These are phyloP conservation scores for Meliscaeva auricollis DNA, from an alignment of 2,888 invertebrate species.

Conservation along the genomic window DNA sequence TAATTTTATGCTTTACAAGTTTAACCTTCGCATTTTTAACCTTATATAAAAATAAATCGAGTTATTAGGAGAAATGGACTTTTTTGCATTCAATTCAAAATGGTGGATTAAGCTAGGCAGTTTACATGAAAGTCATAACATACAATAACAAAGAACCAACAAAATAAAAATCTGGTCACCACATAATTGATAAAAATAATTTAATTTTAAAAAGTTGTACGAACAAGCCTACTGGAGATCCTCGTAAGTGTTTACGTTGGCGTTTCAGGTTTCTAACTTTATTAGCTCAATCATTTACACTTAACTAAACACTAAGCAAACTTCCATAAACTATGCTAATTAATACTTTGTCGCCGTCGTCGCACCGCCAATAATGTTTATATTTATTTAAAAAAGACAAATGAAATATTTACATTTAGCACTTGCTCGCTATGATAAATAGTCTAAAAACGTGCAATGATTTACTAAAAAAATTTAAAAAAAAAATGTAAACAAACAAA, in stretches of 20 bases:
- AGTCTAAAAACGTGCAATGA: slow-evolving; percentile 25
- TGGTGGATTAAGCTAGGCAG: too few species aligned
- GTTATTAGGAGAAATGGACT: too few species aligned
- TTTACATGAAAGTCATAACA: too few species aligned
- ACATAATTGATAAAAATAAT: too few species aligned
- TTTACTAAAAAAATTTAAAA: background rate
- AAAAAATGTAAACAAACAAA: slow-evolving; percentile 30
- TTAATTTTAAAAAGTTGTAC: too few species aligned
- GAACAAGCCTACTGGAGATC: background rate
- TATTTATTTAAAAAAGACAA: slow-evolving; percentile 19
- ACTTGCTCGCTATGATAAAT: background rate
- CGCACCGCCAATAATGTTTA: background rate
- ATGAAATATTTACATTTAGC: slow-evolving; percentile 4
- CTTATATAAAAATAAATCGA: too few species aligned
- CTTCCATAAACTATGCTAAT: slow-evolving; percentile 35
- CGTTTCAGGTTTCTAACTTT: background rate
- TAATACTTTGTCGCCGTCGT: slow-evolving; percentile 22
- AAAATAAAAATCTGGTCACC: too few species aligned
- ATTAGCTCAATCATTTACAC: background rate
- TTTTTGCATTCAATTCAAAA: too few species aligned
- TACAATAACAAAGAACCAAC: too few species aligned
- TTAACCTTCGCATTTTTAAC: too few species aligned
- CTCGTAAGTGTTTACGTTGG: background rate
- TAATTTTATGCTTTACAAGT: too few species aligned
- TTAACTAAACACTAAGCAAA: slow-evolving; percentile 4